Evolutionary conservation across 2,888 invertebrate species (phyloP).

Genomic region (Apomyelois bistriatella): DNA sequence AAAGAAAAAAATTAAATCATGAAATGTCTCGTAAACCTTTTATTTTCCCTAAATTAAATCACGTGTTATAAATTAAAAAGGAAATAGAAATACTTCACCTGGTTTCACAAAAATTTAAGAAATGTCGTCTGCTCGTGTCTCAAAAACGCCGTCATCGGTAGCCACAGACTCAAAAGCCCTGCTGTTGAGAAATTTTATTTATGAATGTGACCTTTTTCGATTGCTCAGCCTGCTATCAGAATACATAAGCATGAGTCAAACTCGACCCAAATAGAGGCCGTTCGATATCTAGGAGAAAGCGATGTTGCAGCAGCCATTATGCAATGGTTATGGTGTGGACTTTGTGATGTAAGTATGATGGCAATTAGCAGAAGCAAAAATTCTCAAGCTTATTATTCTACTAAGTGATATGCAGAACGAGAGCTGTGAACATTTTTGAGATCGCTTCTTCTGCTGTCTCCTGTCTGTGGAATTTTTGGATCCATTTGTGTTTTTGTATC

Average conservation of each 20-base stretch:
- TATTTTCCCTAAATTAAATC: too few species aligned
- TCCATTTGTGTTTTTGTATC: too few species aligned
- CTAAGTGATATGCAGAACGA: constrained; percentile 17
- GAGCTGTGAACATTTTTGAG: background rate
- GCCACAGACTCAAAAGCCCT: background rate
- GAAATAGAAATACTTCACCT: too few species aligned
- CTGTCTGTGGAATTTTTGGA: too few species aligned
- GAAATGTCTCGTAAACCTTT: too few species aligned
- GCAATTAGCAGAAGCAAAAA: constrained; percentile 33
- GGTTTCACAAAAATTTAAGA: too few species aligned
- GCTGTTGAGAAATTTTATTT: constrained; percentile 31
- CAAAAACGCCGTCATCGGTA: too few species aligned
- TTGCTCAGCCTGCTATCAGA: constrained; percentile 54
- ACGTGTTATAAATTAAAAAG: too few species aligned
- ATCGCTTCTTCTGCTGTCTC: too few species aligned
- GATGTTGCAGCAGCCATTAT: constrained; percentile 60
- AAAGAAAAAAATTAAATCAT: too few species aligned
- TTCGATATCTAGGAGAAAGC: constrained; percentile 69
- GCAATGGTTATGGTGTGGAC: constrained; percentile 37
- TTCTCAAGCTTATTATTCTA: constrained; percentile 17
- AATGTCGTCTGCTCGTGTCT: too few species aligned
- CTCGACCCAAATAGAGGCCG: constrained; percentile 48
- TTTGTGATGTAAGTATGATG: constrained; percentile 40
- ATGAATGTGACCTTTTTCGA: constrained; percentile 51
- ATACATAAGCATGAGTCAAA: constrained; percentile 64